Base-by-base conservation (phyloP, 2,888 invertebrate genomes). In the Lithophane ornitopus region DNA sequence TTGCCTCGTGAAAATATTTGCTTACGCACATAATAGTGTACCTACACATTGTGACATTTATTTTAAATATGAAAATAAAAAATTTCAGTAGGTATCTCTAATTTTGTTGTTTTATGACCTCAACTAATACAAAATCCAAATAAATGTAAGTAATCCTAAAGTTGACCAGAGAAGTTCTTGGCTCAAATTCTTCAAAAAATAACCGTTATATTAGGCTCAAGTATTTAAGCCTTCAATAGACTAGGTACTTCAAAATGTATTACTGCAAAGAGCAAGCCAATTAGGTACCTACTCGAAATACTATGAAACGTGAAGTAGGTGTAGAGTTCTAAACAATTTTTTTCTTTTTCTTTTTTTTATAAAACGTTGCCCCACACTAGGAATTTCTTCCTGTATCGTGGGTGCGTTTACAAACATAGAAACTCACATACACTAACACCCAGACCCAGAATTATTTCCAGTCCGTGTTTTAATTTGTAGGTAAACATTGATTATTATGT, bases 51-150 rank as follows among this genome's bases (percentile, higher is more conserved):
- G 44, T 56, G 22, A 56, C 22, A 69, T 56, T 49, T 41, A 69
- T 56, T 41, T 66, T 46, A 9, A 62, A 34, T 46, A 54, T 34
- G 79, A 81, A 73, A 80, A 76, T 81, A 69, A 0, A 79, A 8
- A 16, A 63, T 69, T 76, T 54, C 66, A 81, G 61, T n/a, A n/a
- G n/a, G n/a, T 49, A 58, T 74, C n/a, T 65, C 39, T 39, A 14
- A 39, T 9, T 74, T 39, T 52, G 44, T 61, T 26, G 3, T 39
- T 78, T 80, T 46, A 41, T 34, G 11, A 44, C 26, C 12, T 22
- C 22, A 49, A 22, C 16, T 41, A 54, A 41, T 59, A n/a, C 22
- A 22, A 14, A 26, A 22, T 26, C 26, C 26, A 7, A 74, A 26
- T 56, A 65, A 41, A 41, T n/a, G 7, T 49, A 11, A 41, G 7